Percentiles rank a stretch among this genome's conserved stretches.
Conservation (phyloP, 2,888 invertebrate genomes). For the Clanis bilineata region DNA sequence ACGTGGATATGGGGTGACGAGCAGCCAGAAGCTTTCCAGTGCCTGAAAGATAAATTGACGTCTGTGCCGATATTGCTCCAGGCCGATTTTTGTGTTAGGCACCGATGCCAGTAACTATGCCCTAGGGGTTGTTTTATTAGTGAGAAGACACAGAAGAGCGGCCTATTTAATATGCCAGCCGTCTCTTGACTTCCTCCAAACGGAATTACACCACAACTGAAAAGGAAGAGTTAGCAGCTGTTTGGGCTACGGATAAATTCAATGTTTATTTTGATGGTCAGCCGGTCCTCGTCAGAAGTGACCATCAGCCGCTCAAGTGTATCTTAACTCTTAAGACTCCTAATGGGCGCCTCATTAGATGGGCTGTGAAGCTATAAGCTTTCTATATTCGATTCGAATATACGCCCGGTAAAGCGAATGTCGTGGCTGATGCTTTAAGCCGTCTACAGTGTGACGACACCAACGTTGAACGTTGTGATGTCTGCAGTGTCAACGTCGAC, state of each 20-base stretch:
- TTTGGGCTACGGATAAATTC: conserved; percentile 33
- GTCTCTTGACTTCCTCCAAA: conserved; percentile 38
- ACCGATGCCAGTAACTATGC: conserved; percentile 44
- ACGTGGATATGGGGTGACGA: conserved; percentile 34
- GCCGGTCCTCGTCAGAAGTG: conserved; percentile 48
- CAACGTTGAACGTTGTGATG: too few species aligned
- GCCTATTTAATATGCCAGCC: conserved; percentile 34
- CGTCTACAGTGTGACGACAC: neutral
- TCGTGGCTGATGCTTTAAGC: neutral
- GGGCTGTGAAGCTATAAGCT: neutral
- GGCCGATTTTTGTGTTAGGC: conserved; percentile 36
- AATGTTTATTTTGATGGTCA: conserved; percentile 46
- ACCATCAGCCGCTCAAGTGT: conserved; percentile 66
- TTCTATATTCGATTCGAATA: neutral
- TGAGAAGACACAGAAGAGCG: conserved; percentile 29
- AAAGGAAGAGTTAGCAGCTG: conserved; percentile 43
- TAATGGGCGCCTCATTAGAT: neutral
- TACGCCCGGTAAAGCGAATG: neutral
- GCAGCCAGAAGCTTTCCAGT: conserved; percentile 26
- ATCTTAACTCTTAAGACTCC: conserved; percentile 35
- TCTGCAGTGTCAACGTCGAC: too few species aligned
- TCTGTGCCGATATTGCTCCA: conserved; percentile 34
- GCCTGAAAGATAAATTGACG: conserved; percentile 29
- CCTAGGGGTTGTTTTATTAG: conserved; percentile 37
- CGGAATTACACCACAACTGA: conserved; percentile 57